Percentiles rank a stretch among this genome's conserved stretches.
These are phyloP conservation scores for Tinamus major DNA, from an alignment of 2,797 vertebrate species.

Conservation along the genomic window DNA sequence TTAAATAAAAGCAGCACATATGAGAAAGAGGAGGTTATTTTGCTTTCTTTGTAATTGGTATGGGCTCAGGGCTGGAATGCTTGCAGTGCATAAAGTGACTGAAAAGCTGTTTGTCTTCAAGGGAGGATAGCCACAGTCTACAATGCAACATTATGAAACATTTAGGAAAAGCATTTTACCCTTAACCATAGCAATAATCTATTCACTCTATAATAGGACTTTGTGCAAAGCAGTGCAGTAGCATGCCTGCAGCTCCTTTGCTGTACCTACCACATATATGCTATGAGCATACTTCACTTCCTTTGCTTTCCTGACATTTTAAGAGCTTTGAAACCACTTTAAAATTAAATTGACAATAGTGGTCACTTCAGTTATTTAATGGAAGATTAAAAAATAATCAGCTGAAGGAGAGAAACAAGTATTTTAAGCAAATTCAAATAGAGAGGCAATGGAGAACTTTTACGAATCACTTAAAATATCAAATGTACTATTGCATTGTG, in stretches of 20 bases:
- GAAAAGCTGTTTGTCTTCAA: slow-evolving; percentile 55
- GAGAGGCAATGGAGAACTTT: background rate
- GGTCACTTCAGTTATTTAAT: background rate
- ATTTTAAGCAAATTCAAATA: background rate
- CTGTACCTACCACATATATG: background rate
- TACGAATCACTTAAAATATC: background rate
- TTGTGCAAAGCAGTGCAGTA: background rate
- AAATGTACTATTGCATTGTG: background rate
- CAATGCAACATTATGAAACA: slow-evolving; percentile 25
- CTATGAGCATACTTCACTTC: background rate
- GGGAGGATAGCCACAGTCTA: background rate
- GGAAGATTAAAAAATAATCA: background rate
- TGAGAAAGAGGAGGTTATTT: slow-evolving; percentile 38
- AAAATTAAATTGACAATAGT: background rate
- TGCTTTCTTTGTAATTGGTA: slow-evolving; percentile 60
- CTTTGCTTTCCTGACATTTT: background rate
- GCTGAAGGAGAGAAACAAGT: background rate
- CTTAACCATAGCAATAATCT: background rate
- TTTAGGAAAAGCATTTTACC: background rate
- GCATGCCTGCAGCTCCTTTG: background rate
- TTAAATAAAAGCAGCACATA: slow-evolving; percentile 59
- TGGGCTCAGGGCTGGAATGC: background rate
- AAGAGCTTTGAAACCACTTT: background rate
- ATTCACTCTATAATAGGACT: background rate
- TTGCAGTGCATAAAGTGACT: slow-evolving; percentile 36